Conservation (phyloP, 2,113 vertebrate species). For the Mohoua ochrocephala region DNA sequence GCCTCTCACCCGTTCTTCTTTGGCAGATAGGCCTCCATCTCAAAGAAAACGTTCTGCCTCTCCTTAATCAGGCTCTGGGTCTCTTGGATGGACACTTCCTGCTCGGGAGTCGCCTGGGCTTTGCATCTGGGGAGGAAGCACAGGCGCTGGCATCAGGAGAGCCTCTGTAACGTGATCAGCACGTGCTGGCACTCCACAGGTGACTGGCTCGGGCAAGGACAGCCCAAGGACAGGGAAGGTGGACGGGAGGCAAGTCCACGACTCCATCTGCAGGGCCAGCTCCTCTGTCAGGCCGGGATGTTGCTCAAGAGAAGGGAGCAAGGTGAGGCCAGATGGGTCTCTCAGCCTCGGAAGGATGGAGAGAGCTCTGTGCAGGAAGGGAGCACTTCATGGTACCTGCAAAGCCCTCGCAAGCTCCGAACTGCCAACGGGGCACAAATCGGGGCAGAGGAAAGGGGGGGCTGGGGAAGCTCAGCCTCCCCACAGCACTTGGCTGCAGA, state of each 20-base stretch:
- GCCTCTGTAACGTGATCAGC: neutral
- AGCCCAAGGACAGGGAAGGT: neutral
- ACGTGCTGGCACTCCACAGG: neutral
- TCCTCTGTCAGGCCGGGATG: neutral
- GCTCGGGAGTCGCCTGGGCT: slow-evolving; percentile 44
- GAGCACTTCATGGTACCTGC: neutral
- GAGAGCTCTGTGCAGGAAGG: neutral
- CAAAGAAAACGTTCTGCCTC: slow-evolving; percentile 80
- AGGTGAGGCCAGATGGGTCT: neutral
- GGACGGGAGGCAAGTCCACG: neutral
- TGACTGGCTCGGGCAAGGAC: neutral
- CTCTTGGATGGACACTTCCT: slow-evolving; percentile 59
- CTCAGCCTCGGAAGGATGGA: neutral
- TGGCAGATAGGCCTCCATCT: slow-evolving; percentile 95
- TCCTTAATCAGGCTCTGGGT: slow-evolving; percentile 82
- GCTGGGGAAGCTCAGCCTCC: neutral
- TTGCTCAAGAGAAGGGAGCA: neutral
- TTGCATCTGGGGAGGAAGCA: slow-evolving; percentile 71
- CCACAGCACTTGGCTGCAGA: neutral
- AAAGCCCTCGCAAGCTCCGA: neutral
- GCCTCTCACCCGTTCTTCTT: slow-evolving; percentile 88
- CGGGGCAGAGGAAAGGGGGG: neutral
- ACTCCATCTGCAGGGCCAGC: neutral
- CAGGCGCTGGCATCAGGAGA: neutral
- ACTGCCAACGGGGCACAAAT: neutral